phyloP scores from a whole-genome alignment of 2,888 invertebrate genomes.

The Gastracanthus pulcherrimus region DNA sequence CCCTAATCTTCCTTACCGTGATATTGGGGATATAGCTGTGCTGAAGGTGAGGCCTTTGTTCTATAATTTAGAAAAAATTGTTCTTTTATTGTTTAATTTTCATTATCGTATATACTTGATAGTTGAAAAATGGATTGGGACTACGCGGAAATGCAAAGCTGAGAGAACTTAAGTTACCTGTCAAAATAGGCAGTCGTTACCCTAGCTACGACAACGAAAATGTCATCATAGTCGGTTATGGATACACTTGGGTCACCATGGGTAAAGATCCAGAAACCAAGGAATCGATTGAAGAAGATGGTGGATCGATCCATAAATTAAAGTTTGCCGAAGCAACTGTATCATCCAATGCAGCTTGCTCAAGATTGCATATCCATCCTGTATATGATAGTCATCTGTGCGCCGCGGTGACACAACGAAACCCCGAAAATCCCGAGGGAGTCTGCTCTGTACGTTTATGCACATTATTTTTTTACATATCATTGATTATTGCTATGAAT shows the following conservation, averaged over 20 bases:
- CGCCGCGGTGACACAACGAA: not conserved
- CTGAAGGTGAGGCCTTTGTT: constrained; percentile 11
- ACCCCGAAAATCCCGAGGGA: not conserved
- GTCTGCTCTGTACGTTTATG: constrained; percentile 5
- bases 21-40: not conserved
- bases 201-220: not conserved
- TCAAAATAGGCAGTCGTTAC: not conserved
- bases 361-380: not conserved
- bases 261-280: not conserved
- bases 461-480: not conserved
- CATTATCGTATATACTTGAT: not conserved
- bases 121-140: not conserved
- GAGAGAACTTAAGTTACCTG: not conserved
- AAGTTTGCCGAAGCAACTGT: not conserved
- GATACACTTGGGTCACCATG: not conserved
- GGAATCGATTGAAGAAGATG: not conserved
- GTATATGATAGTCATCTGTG: not conserved
- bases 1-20: no score
- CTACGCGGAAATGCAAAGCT: not conserved
- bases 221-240: constrained; percentile 4
- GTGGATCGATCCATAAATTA: not conserved
- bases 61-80: no score
- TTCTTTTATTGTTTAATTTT: not conserved
- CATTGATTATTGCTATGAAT: not conserved
- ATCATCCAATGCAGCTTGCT: not conserved